These are phyloP conservation scores for Oryctolagus cuniculus DNA, from an alignment of 2,113 vertebrate species.

Conservation along the genomic window DNA sequence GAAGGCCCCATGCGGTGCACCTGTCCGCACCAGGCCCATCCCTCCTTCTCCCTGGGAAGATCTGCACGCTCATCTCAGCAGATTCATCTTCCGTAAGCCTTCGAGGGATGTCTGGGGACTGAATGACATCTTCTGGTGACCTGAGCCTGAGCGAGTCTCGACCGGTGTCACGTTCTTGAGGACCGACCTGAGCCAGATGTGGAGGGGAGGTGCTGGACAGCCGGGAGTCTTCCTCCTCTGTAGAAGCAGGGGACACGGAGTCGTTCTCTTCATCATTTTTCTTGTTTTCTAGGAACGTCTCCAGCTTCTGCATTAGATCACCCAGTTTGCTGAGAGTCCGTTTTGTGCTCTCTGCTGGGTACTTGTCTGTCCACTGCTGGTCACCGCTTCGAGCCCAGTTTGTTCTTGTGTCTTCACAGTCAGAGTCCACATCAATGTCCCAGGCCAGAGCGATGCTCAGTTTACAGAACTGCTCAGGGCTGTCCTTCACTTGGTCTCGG, in stretches of 20 bases:
- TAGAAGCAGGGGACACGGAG: neutral
- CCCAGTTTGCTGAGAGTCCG: slow-evolving; percentile 51
- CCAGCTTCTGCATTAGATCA: slow-evolving; percentile 43
- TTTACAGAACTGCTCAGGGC: slow-evolving; percentile 49
- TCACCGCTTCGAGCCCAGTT: neutral
- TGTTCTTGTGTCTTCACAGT: neutral
- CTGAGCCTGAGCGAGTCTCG: neutral
- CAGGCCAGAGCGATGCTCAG: slow-evolving; percentile 54
- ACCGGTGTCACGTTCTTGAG: neutral
- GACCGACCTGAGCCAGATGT: neutral
- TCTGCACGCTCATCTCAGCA: slow-evolving; percentile 2
- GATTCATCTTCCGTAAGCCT: neutral
- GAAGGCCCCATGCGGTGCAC: neutral
- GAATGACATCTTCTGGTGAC: neutral
- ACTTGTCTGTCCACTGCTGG: neutral
- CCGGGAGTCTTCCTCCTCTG: neutral
- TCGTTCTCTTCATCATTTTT: neutral
- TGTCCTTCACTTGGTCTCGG: neutral
- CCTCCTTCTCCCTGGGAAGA: neutral
- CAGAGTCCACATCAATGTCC: neutral
- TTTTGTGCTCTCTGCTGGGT: neutral
- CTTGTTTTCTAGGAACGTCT: slow-evolving; percentile 51
- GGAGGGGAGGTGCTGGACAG: neutral
- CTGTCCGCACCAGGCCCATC: neutral
- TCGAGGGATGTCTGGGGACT: neutral